phyloP scores from a whole-genome alignment of 2,888 invertebrate genomes.

The Meta bourneti region DNA sequence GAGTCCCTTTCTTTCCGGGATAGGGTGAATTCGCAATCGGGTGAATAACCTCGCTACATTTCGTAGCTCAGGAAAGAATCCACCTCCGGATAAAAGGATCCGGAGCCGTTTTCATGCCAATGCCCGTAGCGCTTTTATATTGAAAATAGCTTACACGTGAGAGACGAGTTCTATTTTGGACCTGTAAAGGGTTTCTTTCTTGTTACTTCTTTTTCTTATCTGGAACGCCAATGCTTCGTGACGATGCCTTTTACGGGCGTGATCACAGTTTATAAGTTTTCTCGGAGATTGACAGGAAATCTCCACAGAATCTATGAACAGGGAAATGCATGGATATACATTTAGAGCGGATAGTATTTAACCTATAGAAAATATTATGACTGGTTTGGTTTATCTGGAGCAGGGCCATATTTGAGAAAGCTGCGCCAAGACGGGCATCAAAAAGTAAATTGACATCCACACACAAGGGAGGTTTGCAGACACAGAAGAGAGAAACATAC shows the following conservation, averaged over 20 bases:
- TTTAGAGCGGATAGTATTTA: no score
- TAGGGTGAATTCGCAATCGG: conserved; percentile 31
- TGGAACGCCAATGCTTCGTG: not conserved
- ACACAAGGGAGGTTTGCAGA: no score
- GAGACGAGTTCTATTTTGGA: not conserved
- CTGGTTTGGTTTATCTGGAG: no score
- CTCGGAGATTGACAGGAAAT: not conserved
- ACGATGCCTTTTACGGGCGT: not conserved
- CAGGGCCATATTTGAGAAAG: no score
- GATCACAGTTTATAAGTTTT: not conserved
- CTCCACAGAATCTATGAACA: not conserved
- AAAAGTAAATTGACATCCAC: no score
- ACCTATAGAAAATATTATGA: no score
- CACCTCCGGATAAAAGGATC: conserved; percentile 27
- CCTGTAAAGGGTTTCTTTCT: not conserved
- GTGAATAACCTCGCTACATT: not conserved
- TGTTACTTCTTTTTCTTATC: not conserved
- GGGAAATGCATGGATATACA: not conserved
- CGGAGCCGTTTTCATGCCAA: conserved; percentile 9
- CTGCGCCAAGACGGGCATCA: no score
- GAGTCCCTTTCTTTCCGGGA: not conserved
- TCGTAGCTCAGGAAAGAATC: conserved; percentile 10
- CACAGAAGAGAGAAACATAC: no score
- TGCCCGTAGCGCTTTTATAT: conserved; percentile 7
- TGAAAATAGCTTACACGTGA: conserved; percentile 38